Evolutionary conservation across 2,797 vertebrate genomes (phyloP), one percentile per base, ranked within the genome.

Genomic region (Lithobates pipiens): DNA sequence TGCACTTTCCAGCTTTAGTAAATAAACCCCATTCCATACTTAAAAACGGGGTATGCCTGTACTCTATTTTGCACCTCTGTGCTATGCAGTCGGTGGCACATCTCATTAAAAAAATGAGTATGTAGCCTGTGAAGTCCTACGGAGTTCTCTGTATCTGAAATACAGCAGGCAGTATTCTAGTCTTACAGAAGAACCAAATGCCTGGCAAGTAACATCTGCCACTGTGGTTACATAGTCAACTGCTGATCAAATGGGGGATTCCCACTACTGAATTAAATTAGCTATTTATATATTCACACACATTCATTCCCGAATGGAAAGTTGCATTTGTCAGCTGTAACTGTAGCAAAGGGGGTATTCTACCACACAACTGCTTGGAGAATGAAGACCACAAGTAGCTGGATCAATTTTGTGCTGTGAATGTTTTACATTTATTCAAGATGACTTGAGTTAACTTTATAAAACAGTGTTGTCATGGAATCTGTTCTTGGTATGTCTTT

Each of bases 181-280:
- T n/a, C 70, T 27, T 67, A 16, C n/a, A 74, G n/a, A 11, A 11
- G 39, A 44, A 65, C 61, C n/a, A 25, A 42, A 73, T 73, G 70
- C 34, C 77, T 54, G n/a, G 9, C 16, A 34, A 34, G 21, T 70
- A 54, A 69, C 50, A 32, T 27, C 44, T n/a, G 50, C 8, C 23
- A 46, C 11, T 50, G 57, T 46, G 39, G 44, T 63, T 21, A 65
- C 36, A 27, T 27, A n/a, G 44, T 61, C 27, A 75, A 32, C 71
- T 75, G 54, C 29, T 46, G 34, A n/a, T 46, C 3, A 71, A 73
- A 29, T 10, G 32, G 71, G 57, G 80, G 71, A 74, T 82, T 82
- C 57, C 80, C 70, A 74, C 11, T 3, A n/a, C 72, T 46, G 18
- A 39, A 74, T 74, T 18, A 0, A 42, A 42, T 11, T 3, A 65